Base-by-base conservation (phyloP, 1,140 invertebrate species). In the Mycetomoellerius zeteki region DNA sequence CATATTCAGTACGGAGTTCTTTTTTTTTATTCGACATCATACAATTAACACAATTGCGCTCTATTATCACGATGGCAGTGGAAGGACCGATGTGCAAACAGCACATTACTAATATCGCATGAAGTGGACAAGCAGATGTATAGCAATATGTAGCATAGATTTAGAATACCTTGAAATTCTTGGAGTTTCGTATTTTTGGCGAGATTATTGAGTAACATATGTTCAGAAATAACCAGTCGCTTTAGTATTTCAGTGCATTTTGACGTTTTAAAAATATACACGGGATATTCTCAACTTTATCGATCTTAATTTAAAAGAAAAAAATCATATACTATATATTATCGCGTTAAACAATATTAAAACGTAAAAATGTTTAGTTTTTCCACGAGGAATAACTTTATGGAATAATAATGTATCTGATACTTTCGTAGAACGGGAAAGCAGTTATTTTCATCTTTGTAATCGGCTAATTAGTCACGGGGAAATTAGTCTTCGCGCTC, bases 381-480 rank as follows among this genome's bases (percentile, higher is more conserved):
- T n/a, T 30, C 24, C 19, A 7, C 27, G 3, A 43, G 24, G 8
- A 54, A 14, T 24, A 50, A 50, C 21, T 52, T 21, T 7, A 14
- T 30, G 43, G 27, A 33, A 69, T 47, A 80, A 80, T 54, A 80
- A 43, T 24, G 16, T 52, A 27, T 50, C 14, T 19, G 6, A 27
- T 50, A 4, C 2, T 52, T 6, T 72, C 8, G 3, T 27, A 16
- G 21, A 60, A n/a, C 54, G 30, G 24, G 3, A 27, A 16, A 77
- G 5, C 3, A n/a, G 52, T 27, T 56, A 47, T 30, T 81, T 54
- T 24, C 50, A 52, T 58, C 65, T 56, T 56, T 56, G 47, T 67
- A 54, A 52, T 71, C 65, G 78, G 50, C 64, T 71, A 81, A 71
- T 81, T 81, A 81, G 52, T 81, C 50, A 71, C 50, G 16, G 30